Conservation (phyloP, 2,797 vertebrate genomes). For the Ctenopoma multispine region DNA sequence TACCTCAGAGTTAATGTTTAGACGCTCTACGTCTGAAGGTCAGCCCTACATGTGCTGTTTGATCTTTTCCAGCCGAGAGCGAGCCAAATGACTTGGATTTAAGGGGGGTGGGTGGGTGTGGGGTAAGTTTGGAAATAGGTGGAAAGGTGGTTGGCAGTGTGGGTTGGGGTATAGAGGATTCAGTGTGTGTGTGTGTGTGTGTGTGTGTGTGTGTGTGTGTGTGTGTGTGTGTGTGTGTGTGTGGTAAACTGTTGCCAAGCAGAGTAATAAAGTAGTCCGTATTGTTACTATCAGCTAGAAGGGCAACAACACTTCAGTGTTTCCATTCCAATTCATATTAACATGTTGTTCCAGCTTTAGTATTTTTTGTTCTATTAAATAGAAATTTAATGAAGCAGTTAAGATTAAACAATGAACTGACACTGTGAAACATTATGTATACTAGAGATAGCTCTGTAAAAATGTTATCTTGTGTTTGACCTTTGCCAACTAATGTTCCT, state of each 20-base stretch:
- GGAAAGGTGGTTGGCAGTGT: not conserved
- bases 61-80: constrained; percentile 69
- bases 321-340: not conserved
- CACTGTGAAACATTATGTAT: not conserved
- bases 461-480: not conserved
- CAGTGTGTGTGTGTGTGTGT: not conserved
- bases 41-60: constrained; percentile 71
- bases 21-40: constrained; percentile 78
- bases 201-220: not conserved
- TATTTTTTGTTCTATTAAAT: not conserved
- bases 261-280: constrained; percentile 13
- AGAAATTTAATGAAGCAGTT: not conserved
- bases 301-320: not conserved
- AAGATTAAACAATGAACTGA: not conserved
- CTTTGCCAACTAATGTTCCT: not conserved
- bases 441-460: not conserved
- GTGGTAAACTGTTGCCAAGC: constrained; percentile 13
- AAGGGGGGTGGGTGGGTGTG: constrained; percentile 5
- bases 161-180: not conserved
- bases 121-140: constrained; percentile 14
- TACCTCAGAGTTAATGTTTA: constrained; percentile 83
- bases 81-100: constrained; percentile 61
- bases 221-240: not conserved
- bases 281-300: constrained; percentile 5
- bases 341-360: not conserved